These are phyloP conservation scores for Bombus vancouverensis DNA, from an alignment of 1,140 invertebrate genomes.

Conservation along the genomic window DNA sequence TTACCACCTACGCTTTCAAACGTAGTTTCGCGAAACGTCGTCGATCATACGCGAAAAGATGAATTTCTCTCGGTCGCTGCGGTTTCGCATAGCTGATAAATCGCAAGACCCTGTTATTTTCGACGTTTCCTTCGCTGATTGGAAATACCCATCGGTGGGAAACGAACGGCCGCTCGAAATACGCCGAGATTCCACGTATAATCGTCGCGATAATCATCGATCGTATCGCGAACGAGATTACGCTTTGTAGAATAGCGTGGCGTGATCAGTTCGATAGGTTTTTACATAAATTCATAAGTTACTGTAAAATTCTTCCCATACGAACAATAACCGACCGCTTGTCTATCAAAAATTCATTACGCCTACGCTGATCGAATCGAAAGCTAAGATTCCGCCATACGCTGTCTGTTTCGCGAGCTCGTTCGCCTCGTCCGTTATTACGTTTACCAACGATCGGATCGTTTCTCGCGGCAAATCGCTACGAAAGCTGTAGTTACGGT, in stretches of 20 bases:
- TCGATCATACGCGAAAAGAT: too few relatives aligned
- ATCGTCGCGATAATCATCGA: not conserved
- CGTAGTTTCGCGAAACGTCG: too few relatives aligned
- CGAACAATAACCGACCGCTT: not conserved
- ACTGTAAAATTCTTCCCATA: not conserved
- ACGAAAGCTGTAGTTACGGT: too few relatives aligned
- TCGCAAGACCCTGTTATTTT: accelerated
- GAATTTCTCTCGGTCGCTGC: too few relatives aligned
- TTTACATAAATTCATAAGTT: not conserved
- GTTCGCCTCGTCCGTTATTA: not conserved
- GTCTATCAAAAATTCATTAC: not conserved
- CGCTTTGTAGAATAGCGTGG: not conserved
- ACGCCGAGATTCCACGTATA: not conserved
- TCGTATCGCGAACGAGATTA: not conserved
- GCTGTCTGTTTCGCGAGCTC: not conserved
- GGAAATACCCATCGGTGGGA: not conserved
- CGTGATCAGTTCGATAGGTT: not conserved
- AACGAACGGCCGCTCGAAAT: not conserved
- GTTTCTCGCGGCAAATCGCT: too few relatives aligned
- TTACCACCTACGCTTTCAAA: too few relatives aligned
- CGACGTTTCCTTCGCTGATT: not conserved
- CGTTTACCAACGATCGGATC: not conserved
- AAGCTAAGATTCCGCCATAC: not conserved
- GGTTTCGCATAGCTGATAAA: too few relatives aligned
- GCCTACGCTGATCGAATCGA: not conserved